These are phyloP conservation scores for Catamblyrhynchus diadema DNA, from an alignment of 2,797 vertebrate species.

Conservation along the genomic window DNA sequence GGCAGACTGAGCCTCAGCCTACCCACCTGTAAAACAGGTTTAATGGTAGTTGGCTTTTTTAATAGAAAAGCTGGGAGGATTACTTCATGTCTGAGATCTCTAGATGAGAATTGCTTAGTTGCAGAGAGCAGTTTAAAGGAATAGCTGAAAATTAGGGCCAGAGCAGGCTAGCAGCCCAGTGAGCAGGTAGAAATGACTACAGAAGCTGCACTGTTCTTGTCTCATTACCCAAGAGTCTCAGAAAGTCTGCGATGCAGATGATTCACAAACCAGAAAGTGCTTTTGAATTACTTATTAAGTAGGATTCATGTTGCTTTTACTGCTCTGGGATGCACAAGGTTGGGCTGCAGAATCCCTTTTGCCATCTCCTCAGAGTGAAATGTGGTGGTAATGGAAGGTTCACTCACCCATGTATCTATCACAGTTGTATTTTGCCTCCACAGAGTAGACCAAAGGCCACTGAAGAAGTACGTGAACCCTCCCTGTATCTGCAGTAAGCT, in stretches of 20 bases:
- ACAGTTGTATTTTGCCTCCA: not conserved
- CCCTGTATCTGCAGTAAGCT: not conserved
- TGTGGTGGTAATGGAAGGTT: not conserved
- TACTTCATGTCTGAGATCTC: slow-evolving; percentile 23
- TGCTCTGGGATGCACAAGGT: not conserved
- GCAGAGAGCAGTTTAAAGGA: not conserved
- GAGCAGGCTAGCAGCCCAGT: not conserved
- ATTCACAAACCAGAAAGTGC: slow-evolving; percentile 3
- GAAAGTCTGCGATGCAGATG: not conserved
- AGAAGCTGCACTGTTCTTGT: not conserved
- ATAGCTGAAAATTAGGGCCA: not conserved
- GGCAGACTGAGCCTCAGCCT: not conserved
- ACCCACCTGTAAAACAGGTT: slow-evolving; percentile 35
- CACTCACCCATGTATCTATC: not conserved
- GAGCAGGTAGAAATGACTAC: not conserved
- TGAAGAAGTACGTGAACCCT: not conserved
- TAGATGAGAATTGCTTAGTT: not conserved
- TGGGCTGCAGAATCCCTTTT: not conserved
- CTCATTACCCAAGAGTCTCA: not conserved
- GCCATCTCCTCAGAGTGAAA: not conserved
- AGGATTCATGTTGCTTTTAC: not conserved
- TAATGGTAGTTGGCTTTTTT: not conserved
- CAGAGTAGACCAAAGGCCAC: not conserved
- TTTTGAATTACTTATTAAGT: slow-evolving; percentile 18
- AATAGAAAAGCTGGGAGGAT: slow-evolving; percentile 1